Base-by-base conservation (phyloP, 2,888 invertebrate species). In the Sthenelais limicola region DNA sequence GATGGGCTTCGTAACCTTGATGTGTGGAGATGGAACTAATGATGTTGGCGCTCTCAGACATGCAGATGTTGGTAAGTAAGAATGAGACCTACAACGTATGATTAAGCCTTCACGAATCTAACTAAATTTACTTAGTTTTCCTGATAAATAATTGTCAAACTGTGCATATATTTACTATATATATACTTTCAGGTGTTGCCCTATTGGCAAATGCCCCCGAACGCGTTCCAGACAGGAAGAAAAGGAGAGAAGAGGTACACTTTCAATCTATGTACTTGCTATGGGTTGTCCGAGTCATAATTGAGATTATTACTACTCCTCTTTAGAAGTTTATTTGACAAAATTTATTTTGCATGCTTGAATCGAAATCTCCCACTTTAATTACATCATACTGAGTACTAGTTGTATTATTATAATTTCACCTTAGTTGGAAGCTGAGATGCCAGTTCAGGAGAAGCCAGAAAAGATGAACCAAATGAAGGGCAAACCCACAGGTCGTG, bases 11-110 rank as follows among this genome's bases (percentile, higher is more conserved):
- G 92, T 92, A 3, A 97, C 98, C 0, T 90, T 99, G 1, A 99
- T 99, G 99, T 99, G 99, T 86, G 99, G 99, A 1, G 99, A 99
- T 89, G 99, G 99, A 71, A 99, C 99, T 0, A 99, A 99, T 87
- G 99, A 99, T 89, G 99, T 99, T 15, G 99, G 99, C 24, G 88
- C 88, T 21, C 79, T 99, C 67, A 99, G 99, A 89, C 99, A 99
- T 89, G 97, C 99, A 38, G 94, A 99, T 89, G 97, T 95, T 58
- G 88, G 87, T 86, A 73, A 80, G 85, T 74, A 9, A 67, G 43
- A 43, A 12, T 18, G 18, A 9, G 43, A 18, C 43, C n/a, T n/a
- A n/a, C n/a, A n/a, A n/a, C n/a, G n/a, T n/a, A n/a, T n/a, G n/a
- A n/a, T n/a, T n/a, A n/a, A n/a, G 43, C 43, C 43, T 43, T 12